These are phyloP conservation scores for Fragariocoptes setiger DNA, from an alignment of 1,140 invertebrate species.

Conservation along the genomic window DNA sequence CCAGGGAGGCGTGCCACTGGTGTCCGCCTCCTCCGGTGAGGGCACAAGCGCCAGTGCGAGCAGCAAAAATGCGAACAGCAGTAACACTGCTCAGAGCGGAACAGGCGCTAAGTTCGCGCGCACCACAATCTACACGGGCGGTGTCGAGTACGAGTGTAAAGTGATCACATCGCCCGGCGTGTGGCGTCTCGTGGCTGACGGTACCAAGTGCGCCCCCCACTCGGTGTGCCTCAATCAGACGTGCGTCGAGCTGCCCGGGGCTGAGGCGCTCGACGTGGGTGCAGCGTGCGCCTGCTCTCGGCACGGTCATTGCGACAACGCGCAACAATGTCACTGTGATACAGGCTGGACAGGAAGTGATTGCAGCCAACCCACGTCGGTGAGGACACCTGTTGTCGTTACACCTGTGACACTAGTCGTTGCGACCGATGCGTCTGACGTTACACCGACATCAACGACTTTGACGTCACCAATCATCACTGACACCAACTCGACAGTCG, in stretches of 20 bases:
- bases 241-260: constrained; percentile 22
- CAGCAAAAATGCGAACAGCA: too few species aligned
- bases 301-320: constrained; percentile 40
- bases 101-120: constrained; percentile 42
- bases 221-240: constrained; percentile 68
- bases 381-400: too few species aligned
- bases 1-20: constrained; percentile 42
- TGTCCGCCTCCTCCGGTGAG: constrained; percentile 24
- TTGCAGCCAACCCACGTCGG: constrained; percentile 37
- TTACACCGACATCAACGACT: too few species aligned
- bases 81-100: constrained; percentile 16
- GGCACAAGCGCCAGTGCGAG: neutral
- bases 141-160: constrained; percentile 29
- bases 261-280: neutral
- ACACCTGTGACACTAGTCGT: too few species aligned
- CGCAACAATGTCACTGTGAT: constrained; percentile 63
- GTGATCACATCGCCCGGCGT: neutral
- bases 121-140: constrained; percentile 52
- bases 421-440: too few species aligned
- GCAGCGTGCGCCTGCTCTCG: neutral
- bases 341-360: constrained; percentile 55
- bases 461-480: too few species aligned
- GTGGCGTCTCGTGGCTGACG: constrained; percentile 51
- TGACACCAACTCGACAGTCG: too few species aligned
- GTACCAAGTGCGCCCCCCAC: constrained; percentile 62